A percentile compares a stretch with the other conserved stretches of the same genome.
These are phyloP conservation scores for Chrysotoxum bicinctum DNA, from an alignment of 2,888 invertebrate genomes.

Conservation along the genomic window DNA sequence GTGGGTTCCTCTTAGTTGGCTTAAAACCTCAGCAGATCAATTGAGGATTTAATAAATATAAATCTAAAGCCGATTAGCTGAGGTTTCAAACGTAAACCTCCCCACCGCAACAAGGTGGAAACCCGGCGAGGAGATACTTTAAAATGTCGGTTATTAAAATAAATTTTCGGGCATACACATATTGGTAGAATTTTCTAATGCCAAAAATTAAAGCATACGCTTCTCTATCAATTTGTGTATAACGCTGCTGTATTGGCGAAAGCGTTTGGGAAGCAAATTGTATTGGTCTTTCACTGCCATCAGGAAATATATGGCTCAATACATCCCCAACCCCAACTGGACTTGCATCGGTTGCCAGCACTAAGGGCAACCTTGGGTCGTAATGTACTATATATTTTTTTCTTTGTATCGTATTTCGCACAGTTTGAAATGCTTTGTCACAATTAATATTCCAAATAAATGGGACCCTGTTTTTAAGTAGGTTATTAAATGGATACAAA, in stretches of 20 bases:
- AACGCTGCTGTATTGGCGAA: slow-evolving; percentile 53
- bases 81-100: too few species aligned
- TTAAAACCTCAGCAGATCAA: too few species aligned
- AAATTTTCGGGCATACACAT: too few species aligned
- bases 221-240: slow-evolving; percentile 71
- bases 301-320: slow-evolving; percentile 40
- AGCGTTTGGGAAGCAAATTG: slow-evolving; percentile 50
- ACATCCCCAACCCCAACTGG: slow-evolving; percentile 46
- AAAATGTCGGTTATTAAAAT: too few species aligned
- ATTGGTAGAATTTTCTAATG: too few species aligned
- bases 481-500: slow-evolving; percentile 74
- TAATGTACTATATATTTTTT: slow-evolving; percentile 74
- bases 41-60: too few species aligned
- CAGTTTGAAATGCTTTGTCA: slow-evolving; percentile 72
- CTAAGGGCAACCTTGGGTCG: slow-evolving; percentile 73
- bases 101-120: too few species aligned
- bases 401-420: slow-evolving; percentile 70
- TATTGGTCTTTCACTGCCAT: slow-evolving; percentile 41
- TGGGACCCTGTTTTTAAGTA: slow-evolving; percentile 71
- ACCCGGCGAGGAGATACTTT: too few species aligned
- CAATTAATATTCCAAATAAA: slow-evolving; percentile 74
- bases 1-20: too few species aligned
- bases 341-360: slow-evolving; percentile 74
- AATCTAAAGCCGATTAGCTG: too few species aligned
- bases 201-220: slow-evolving; percentile 78